Evolutionary conservation across 2,797 vertebrate genomes (phyloP).

Genomic region (Phataginus tetradactyla): DNA sequence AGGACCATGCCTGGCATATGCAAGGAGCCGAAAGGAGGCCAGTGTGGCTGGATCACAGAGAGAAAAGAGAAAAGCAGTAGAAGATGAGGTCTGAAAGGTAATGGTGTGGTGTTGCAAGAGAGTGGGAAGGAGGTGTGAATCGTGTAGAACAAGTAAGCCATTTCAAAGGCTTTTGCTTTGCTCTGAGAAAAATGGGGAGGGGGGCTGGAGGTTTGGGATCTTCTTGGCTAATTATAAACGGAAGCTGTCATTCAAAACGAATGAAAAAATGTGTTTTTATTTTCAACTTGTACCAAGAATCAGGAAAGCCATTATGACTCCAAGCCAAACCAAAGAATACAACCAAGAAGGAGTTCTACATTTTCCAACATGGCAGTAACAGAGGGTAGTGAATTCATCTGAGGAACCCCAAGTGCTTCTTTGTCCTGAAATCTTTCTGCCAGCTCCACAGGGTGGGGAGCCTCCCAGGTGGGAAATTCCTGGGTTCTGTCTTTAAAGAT

Average conservation of each 20-base stretch:
- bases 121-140: neutral
- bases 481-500: conserved; percentile 19
- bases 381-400: neutral
- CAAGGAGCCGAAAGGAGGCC: neutral
- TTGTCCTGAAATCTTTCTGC: neutral
- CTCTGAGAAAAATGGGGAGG: neutral
- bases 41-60: neutral
- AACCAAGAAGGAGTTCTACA: neutral
- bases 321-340: neutral
- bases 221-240: neutral
- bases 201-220: neutral
- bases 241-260: neutral
- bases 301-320: neutral
- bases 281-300: neutral
- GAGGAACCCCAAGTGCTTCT: neutral
- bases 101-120: rapidly evolving
- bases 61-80: neutral
- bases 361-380: neutral
- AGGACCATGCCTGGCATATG: neutral
- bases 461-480: neutral
- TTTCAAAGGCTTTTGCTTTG: neutral
- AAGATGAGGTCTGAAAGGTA: neutral
- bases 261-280: neutral
- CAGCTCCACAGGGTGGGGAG: neutral
- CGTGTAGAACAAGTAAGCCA: rapidly evolving